A percentile compares a stretch with the other conserved stretches of the same genome.
Evolutionary conservation across 2,888 invertebrate species (phyloP).

Genomic region (Macaria notata): DNA sequence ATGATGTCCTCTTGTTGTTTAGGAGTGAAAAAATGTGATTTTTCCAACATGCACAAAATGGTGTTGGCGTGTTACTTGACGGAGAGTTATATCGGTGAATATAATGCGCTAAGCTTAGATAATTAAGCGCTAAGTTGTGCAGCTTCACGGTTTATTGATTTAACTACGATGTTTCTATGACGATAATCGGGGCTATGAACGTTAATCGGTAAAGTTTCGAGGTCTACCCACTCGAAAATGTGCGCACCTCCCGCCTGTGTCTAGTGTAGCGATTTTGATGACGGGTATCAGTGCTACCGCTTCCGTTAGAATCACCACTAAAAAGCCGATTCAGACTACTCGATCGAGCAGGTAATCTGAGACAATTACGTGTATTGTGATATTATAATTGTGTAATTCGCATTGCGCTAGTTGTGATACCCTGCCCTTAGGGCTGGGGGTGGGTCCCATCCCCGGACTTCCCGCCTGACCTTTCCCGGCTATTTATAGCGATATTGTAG

Average conservation of each 20-base stretch:
- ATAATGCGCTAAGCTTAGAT: too few relatives aligned
- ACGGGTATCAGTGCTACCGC: constrained; percentile 77
- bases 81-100: constrained; percentile 48
- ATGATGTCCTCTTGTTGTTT: constrained; percentile 21
- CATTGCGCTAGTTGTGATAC: constrained; percentile 26
- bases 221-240: constrained; percentile 34
- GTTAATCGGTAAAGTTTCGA: constrained; percentile 43
- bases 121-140: constrained; percentile 56
- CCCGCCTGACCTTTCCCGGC: constrained; percentile 72
- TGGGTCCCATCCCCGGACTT: constrained; percentile 45
- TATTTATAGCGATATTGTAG: constrained; percentile 68
- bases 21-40: constrained; percentile 13
- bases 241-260: constrained; percentile 40
- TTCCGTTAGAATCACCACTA: constrained; percentile 69
- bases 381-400: constrained; percentile 13
- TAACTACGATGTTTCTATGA: constrained; percentile 68
- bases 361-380: constrained; percentile 6
- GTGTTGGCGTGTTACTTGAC: constrained; percentile 46
- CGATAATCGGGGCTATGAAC: constrained; percentile 51
- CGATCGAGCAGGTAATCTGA: constrained; percentile 53
- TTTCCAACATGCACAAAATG: constrained; percentile 48
- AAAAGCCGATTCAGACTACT: constrained; percentile 50
- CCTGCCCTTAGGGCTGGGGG: constrained; percentile 22
- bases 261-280: constrained; percentile 56
- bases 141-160: constrained; percentile 67